Evolutionary conservation across 2,113 vertebrate species (phyloP).

Genomic region (Rattus rattus): DNA sequence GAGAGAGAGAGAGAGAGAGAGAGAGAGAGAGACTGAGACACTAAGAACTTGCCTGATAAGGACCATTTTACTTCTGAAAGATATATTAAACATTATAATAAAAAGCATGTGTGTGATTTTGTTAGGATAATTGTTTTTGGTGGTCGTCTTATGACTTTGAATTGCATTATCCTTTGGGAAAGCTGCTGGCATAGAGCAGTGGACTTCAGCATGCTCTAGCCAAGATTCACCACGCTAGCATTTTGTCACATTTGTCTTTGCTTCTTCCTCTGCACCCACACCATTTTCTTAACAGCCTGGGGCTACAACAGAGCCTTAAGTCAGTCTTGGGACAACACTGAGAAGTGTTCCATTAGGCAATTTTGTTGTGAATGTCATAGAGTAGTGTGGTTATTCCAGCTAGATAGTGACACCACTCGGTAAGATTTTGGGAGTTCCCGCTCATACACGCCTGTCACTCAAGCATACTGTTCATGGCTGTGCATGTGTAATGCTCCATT

Average conservation of each 20-base stretch:
- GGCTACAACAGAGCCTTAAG: not conserved
- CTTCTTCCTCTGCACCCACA: no score
- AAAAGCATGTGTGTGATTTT: not conserved
- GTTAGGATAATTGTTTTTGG: not conserved
- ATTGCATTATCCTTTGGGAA: not conserved
- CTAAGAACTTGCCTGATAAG: not conserved
- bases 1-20: not conserved
- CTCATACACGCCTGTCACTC: not conserved
- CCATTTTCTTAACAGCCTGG: not conserved
- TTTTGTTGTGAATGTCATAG: not conserved
- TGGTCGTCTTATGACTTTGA: constrained; percentile 20
- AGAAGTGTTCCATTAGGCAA: not conserved
- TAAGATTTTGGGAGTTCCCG: not conserved
- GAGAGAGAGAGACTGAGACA: not conserved
- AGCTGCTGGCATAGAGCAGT: not conserved
- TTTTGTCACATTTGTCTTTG: not conserved
- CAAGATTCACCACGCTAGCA: not conserved
- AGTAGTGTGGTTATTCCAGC: not conserved
- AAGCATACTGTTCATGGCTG: not conserved
- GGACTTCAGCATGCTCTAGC: not conserved
- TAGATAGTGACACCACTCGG: not conserved
- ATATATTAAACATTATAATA: constrained; percentile 33
- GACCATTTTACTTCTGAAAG: constrained; percentile 5
- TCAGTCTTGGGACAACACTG: not conserved
- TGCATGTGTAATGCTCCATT: not conserved